Conservation (phyloP, 2,888 invertebrate species). For the Halictus quadricinctus region DNA sequence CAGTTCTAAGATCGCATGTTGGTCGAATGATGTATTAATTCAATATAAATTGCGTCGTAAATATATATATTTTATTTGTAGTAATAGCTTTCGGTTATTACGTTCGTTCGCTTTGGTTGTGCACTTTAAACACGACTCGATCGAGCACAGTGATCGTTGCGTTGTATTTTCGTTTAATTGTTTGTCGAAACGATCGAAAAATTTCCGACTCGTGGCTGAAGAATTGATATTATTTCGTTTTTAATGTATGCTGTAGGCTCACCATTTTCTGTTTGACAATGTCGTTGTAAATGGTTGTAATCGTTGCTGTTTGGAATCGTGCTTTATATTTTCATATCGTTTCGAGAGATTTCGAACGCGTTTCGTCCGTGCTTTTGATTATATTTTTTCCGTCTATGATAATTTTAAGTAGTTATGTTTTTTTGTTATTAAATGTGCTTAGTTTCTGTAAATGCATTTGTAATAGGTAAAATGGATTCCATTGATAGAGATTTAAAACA, state of each 20-base stretch:
- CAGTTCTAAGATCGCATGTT: not conserved
- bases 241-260: not conserved
- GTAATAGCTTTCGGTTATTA: not conserved
- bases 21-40: constrained; percentile 4
- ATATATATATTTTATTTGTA: constrained; percentile 27
- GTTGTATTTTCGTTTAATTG: not conserved
- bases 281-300: not conserved
- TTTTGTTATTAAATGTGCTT: constrained; percentile 26
- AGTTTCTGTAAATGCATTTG: constrained; percentile 49
- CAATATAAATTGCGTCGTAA: constrained; percentile 50
- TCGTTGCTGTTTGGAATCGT: not conserved
- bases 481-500: constrained; percentile 54
- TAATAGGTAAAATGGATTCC: constrained; percentile 65
- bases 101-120: not conserved
- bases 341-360: not conserved
- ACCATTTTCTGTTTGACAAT: constrained; percentile 1
- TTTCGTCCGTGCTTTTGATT: not conserved
- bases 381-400: not conserved
- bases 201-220: not conserved
- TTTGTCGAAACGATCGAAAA: not conserved
- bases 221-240: not conserved
- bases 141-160: not conserved
- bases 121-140: not conserved
- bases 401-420: constrained; percentile 20
- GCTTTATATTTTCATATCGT: not conserved